phyloP scores from a whole-genome alignment of 1,140 invertebrate species.

The Cydia splendana region DNA sequence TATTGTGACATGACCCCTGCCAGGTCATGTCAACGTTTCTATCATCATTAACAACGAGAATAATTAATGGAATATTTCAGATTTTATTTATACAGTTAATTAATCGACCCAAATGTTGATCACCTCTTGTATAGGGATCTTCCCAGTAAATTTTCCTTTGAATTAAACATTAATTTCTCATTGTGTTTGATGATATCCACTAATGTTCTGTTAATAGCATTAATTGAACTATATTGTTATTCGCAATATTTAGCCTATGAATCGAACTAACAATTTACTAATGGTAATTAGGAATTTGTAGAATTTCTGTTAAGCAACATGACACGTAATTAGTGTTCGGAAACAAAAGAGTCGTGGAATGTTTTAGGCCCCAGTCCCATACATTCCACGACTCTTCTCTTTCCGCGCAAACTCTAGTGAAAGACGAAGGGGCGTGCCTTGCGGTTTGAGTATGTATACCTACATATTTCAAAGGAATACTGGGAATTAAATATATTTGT shows the following conservation, averaged over 20 bases:
- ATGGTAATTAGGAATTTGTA: conserved; percentile 1
- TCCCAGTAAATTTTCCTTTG: conserved; percentile 24
- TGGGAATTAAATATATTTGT: not conserved
- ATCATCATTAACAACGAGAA: conserved; percentile 23
- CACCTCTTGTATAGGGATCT: not conserved
- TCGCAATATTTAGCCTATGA: not conserved
- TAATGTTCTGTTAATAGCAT: not conserved
- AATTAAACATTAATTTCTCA: conserved; percentile 1
- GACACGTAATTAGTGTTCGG: too few species aligned
- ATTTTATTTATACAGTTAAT: conserved; percentile 8
- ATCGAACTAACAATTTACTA: not conserved
- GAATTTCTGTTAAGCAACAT: not conserved
- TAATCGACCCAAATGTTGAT: conserved; percentile 4
- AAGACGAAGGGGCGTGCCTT: not conserved
- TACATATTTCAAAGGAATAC: not conserved
- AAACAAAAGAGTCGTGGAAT: too few species aligned
- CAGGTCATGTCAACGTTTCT: conserved; percentile 14
- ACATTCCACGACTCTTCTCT: too few species aligned
- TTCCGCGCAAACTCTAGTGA: too few species aligned
- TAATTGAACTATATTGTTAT: not conserved
- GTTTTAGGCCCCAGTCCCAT: too few species aligned
- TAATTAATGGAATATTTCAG: conserved; percentile 25
- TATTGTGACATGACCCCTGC: not conserved
- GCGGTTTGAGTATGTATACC: not conserved
- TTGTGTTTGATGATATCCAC: not conserved